A percentile compares a stretch with the other conserved stretches of the same genome.
These are phyloP conservation scores for Brachionichthys hirsutus DNA, from an alignment of 2,113 vertebrate species.

Conservation along the genomic window DNA sequence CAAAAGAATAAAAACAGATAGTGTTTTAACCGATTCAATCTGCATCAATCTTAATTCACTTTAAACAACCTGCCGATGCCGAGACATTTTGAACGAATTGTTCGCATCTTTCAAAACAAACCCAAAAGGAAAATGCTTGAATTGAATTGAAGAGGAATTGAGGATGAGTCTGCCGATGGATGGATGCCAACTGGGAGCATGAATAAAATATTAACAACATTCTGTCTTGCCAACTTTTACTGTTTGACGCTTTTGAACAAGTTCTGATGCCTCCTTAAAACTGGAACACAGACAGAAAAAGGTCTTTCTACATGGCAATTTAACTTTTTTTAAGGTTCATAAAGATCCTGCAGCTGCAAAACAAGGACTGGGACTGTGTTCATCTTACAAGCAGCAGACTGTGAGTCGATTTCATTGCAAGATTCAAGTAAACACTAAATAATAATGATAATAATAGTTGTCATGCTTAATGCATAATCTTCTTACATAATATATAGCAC, in stretches of 20 bases:
- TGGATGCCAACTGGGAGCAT: constrained; percentile 45
- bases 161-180: constrained; percentile 37
- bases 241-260: constrained; percentile 58
- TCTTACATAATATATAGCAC: too few species aligned
- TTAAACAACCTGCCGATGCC: constrained; percentile 4
- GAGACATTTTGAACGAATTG: constrained; percentile 6
- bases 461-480: too few species aligned
- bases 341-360: constrained; percentile 16
- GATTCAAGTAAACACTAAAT: too few species aligned
- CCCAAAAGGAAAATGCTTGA: constrained; percentile 20
- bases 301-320: constrained; percentile 9
- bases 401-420: too few species aligned
- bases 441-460: too few species aligned
- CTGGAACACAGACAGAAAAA: constrained; percentile 37
- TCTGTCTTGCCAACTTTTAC: constrained; percentile 36
- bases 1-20: too few species aligned
- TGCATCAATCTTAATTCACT: neutral
- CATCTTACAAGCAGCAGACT: neutral
- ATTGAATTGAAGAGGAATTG: constrained; percentile 17
- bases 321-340: constrained; percentile 5
- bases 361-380: neutral
- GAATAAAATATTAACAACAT: constrained; percentile 35
- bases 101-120: constrained; percentile 16
- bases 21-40: too few species aligned
- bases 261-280: constrained; percentile 42